Conservation (phyloP, 2,113 vertebrate genomes). For the Proteles cristata region DNA sequence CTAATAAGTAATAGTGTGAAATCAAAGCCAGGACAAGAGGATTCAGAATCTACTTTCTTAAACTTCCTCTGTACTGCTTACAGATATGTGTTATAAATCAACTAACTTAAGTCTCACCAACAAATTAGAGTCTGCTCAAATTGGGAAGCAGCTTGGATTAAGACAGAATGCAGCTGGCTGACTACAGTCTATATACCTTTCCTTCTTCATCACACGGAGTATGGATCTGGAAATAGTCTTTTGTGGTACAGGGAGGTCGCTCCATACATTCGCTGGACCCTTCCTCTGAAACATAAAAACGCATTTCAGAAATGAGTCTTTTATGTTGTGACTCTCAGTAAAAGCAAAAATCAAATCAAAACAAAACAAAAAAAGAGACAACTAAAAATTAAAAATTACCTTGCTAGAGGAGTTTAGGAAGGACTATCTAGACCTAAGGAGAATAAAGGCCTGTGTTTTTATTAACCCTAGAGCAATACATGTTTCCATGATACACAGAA, state of each 20-base stretch:
- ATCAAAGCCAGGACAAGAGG: background rate
- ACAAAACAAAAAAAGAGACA: background rate
- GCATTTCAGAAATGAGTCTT: slow-evolving; percentile 1
- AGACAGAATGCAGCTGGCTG: background rate
- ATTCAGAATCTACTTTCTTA: background rate
- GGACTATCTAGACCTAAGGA: background rate
- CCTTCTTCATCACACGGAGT: slow-evolving; percentile 94
- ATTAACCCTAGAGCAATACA: background rate
- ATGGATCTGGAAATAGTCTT: slow-evolving; percentile 97
- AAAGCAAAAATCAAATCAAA: background rate
- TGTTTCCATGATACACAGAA: background rate
- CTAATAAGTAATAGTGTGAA: background rate
- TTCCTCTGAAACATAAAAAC: slow-evolving; percentile 88
- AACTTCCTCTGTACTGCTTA: background rate
- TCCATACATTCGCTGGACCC: slow-evolving; percentile 90
- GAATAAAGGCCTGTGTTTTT: background rate
- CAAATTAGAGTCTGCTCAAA: background rate
- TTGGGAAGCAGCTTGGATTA: background rate
- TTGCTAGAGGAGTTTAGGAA: background rate
- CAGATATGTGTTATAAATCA: background rate
- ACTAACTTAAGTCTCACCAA: background rate
- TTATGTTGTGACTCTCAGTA: background rate
- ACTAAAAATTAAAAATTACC: background rate
- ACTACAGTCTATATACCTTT: slow-evolving; percentile 87
- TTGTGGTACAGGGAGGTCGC: slow-evolving; percentile 91